Percentiles rank a stretch among this genome's conserved stretches.
Evolutionary conservation across 2,797 vertebrate genomes (phyloP).

Genomic region (Danio choprae): DNA sequence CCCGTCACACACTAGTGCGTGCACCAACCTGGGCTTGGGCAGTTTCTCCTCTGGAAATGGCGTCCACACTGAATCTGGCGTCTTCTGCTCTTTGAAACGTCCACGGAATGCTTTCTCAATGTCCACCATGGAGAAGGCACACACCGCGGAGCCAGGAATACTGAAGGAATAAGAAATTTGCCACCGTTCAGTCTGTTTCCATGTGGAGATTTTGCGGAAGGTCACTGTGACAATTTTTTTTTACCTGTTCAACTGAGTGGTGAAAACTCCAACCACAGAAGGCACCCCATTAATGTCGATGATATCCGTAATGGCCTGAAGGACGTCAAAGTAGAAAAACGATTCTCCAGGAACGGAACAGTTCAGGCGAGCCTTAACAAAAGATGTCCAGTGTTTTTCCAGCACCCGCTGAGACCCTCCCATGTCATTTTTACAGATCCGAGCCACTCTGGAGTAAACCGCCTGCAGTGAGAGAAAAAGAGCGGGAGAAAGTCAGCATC

Average conservation of each 20-base stretch:
- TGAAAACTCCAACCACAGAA: constrained; percentile 93
- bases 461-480: constrained; percentile 76
- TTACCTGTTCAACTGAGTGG: constrained; percentile 98
- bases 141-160: constrained; percentile 97
- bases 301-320: constrained; percentile 96
- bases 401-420: constrained; percentile 96
- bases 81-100: constrained; percentile 99
- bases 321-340: constrained; percentile 98
- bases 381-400: constrained; percentile 98
- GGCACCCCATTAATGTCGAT: constrained; percentile 91
- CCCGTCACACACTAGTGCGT: constrained; percentile 46
- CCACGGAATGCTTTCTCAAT: constrained; percentile 94
- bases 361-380: constrained; percentile 95
- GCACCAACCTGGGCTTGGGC: constrained; percentile 90
- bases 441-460: constrained; percentile 96
- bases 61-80: constrained; percentile 96
- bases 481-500: constrained; percentile 60
- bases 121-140: constrained; percentile 96
- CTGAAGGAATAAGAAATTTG: constrained; percentile 70
- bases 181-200: neutral
- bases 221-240: constrained; percentile 57
- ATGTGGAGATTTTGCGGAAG: neutral
- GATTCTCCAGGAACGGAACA: constrained; percentile 98
- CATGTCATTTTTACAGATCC: constrained; percentile 98
- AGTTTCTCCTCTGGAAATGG: constrained; percentile 95